These are phyloP conservation scores for Xiphophorus birchmanni DNA, from an alignment of 2,797 vertebrate species.

Conservation along the genomic window DNA sequence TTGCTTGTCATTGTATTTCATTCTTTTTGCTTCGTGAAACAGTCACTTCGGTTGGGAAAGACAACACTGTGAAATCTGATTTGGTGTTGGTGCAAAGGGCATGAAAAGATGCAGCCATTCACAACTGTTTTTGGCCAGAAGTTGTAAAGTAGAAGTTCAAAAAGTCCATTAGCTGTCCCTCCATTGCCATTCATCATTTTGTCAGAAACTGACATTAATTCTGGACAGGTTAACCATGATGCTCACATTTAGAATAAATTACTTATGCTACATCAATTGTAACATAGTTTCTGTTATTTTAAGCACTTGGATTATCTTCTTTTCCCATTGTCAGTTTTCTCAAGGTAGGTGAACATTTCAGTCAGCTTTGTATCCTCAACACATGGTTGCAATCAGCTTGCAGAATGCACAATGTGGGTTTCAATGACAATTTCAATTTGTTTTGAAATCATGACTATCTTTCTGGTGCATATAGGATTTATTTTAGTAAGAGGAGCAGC, in stretches of 20 bases:
- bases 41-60: neutral
- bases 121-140: neutral
- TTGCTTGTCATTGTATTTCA: neutral
- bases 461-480: neutral
- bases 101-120: neutral
- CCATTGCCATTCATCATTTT: neutral
- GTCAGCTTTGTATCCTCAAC: neutral
- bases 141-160: neutral
- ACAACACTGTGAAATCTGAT: neutral
- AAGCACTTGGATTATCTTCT: neutral
- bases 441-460: neutral
- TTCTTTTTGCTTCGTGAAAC: neutral
- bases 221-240: neutral
- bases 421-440: neutral
- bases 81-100: neutral
- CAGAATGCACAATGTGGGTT: neutral
- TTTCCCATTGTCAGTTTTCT: neutral
- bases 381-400: neutral
- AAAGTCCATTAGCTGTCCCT: neutral
- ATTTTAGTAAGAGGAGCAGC: neutral
- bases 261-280: neutral
- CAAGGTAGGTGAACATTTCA: neutral
- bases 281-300: neutral
- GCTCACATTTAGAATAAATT: neutral
- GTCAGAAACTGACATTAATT: neutral